Evolutionary conservation across 2,888 invertebrate species (phyloP).

Genomic region (Eristalinus aeneus): DNA sequence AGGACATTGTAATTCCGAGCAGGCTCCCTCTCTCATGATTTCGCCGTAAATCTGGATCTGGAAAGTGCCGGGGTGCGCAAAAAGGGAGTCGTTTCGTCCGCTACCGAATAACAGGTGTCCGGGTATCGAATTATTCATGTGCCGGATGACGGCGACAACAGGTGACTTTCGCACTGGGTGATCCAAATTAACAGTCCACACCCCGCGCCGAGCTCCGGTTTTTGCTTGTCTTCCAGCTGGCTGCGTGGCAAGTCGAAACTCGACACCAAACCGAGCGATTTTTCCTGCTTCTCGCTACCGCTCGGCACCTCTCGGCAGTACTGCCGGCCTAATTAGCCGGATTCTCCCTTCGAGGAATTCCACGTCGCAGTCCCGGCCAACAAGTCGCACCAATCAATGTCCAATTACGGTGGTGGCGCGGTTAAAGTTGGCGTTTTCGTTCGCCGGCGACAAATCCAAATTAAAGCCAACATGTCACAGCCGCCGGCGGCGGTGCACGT

Average conservation of each 20-base stretch:
- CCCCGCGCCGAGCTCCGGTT: background rate
- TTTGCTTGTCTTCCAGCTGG: slow-evolving; percentile 20
- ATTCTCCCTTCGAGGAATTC: slow-evolving; percentile 58
- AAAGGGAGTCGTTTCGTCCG: slow-evolving; percentile 20
- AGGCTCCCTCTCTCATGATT: background rate
- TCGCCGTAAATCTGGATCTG: slow-evolving; percentile 31
- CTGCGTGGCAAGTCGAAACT: slow-evolving; percentile 14
- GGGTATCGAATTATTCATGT: slow-evolving; percentile 45
- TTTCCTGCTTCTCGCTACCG: background rate
- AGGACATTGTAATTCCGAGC: slow-evolving; percentile 22
- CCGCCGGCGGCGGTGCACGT: slow-evolving; percentile 62
- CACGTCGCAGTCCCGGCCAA: background rate
- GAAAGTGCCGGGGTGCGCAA: background rate
- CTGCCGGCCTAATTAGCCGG: slow-evolving; percentile 36
- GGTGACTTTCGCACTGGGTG: slow-evolving; percentile 44
- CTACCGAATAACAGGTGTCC: slow-evolving; percentile 53
- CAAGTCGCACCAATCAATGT: slow-evolving; percentile 45
- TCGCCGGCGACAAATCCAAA: slow-evolving; percentile 34
- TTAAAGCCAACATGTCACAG: slow-evolving; percentile 40
- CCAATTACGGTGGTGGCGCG: slow-evolving; percentile 45
- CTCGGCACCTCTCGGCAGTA: background rate
- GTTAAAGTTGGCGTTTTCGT: slow-evolving; percentile 1
- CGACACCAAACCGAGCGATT: slow-evolving; percentile 37
- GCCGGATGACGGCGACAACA: slow-evolving; percentile 17
- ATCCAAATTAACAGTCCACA: background rate